Conservation (phyloP, 2,113 vertebrate genomes). For the Sturnus vulgaris region DNA sequence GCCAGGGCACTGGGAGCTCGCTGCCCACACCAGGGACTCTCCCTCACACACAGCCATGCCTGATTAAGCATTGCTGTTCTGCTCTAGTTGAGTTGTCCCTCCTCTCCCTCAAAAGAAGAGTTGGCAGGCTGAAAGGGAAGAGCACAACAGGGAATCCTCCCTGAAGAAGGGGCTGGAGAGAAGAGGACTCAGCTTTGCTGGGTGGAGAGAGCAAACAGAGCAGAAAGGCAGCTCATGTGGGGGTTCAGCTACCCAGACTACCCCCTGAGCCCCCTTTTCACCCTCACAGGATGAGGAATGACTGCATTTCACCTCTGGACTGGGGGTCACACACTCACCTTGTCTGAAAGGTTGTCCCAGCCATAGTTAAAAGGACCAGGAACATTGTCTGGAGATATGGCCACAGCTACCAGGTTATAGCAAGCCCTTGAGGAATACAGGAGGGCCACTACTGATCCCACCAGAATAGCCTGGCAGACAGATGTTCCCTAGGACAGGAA, state of each 20-base stretch:
- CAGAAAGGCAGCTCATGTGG: not conserved
- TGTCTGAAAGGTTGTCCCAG: slow-evolving; percentile 93
- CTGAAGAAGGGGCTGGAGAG: not conserved
- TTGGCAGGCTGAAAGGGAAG: not conserved
- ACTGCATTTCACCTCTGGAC: not conserved
- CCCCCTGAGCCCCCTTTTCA: not conserved
- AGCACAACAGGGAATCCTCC: not conserved
- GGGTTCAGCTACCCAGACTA: not conserved
- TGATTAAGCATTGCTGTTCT: slow-evolving; percentile 16
- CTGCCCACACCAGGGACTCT: not conserved
- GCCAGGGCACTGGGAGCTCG: not conserved
- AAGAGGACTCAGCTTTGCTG: not conserved
- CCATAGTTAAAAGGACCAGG: slow-evolving; percentile 91
- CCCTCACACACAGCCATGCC: not conserved
- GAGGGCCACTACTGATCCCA: slow-evolving; percentile 86
- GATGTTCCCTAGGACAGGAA: slow-evolving; percentile 84
- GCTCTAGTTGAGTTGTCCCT: slow-evolving; percentile 28
- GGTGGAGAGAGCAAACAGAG: not conserved
- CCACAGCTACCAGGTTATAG: slow-evolving; percentile 91
- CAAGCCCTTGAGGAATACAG: slow-evolving; percentile 93
- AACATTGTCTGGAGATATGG: slow-evolving; percentile 81
- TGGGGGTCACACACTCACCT: slow-evolving; percentile 71
- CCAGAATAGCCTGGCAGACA: slow-evolving; percentile 88
- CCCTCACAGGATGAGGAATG: fast-evolving
- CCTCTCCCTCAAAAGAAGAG: not conserved